A percentile compares a stretch with the other conserved stretches of the same genome.
phyloP scores from a whole-genome alignment of 2,113 vertebrate genomes.

The Rhombomys opimus region DNA sequence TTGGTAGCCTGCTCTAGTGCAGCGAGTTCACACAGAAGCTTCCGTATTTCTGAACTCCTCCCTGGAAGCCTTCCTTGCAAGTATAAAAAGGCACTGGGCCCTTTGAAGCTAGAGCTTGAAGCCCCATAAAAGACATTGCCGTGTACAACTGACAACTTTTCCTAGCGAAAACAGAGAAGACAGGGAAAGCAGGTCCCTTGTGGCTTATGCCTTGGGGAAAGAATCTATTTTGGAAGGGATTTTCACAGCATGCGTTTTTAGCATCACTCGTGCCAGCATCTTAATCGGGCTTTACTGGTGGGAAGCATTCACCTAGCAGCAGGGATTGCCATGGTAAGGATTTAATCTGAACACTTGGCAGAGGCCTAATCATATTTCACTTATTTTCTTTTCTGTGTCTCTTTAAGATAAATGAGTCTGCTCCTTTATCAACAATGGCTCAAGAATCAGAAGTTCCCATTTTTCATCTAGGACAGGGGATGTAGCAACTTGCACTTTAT shows the following conservation, averaged over 20 bases:
- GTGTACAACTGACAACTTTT: constrained; percentile 48
- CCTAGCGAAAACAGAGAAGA: constrained; percentile 76
- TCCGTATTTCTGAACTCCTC: constrained; percentile 49
- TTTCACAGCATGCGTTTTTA: constrained; percentile 67
- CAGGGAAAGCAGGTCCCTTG: constrained; percentile 58
- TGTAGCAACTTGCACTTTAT: constrained; percentile 70
- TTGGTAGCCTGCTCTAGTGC: background rate
- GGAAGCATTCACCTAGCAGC: constrained; percentile 58
- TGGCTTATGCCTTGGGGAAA: constrained; percentile 48
- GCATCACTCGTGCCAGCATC: constrained; percentile 2
- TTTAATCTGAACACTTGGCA: constrained; percentile 77
- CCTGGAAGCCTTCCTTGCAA: constrained; percentile 51
- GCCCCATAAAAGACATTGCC: constrained; percentile 39
- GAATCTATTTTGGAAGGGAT: constrained; percentile 59
- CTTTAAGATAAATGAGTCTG: constrained; percentile 77
- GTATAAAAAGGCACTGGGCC: constrained; percentile 39
- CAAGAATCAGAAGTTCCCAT: constrained; percentile 72
- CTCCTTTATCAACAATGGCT: constrained; percentile 79
- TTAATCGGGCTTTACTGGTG: constrained; percentile 11
- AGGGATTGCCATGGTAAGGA: constrained; percentile 54
- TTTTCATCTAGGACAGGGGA: constrained; percentile 71
- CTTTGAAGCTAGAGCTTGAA: constrained; percentile 59
- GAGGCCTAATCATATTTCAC: constrained; percentile 78
- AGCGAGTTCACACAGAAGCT: fast-evolving
- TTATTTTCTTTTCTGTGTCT: constrained; percentile 77